Percentiles rank a stretch among this genome's conserved stretches.
Evolutionary conservation across 2,888 invertebrate genomes (phyloP).

Genomic region (Halictus quadricinctus): DNA sequence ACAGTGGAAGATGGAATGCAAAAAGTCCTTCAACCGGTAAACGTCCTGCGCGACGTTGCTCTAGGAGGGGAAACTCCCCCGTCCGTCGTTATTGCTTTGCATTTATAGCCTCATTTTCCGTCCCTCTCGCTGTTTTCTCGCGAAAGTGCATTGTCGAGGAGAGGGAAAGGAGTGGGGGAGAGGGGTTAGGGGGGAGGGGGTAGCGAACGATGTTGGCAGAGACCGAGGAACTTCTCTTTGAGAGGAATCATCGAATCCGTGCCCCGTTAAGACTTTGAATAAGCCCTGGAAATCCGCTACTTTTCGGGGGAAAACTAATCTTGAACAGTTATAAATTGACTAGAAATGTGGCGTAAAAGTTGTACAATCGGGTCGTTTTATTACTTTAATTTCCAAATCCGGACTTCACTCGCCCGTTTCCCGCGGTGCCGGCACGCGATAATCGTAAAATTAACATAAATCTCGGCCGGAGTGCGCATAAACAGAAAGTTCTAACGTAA

Average conservation of each 20-base stretch:
- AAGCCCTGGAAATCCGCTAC: neutral
- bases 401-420: neutral
- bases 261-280: neutral
- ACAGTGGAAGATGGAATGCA: conserved; percentile 57
- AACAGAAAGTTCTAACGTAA: conserved; percentile 13
- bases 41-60: conserved; percentile 34
- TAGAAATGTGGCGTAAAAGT: conserved; percentile 4
- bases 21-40: conserved; percentile 58
- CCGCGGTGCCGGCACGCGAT: neutral
- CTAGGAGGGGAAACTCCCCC: conserved; percentile 17
- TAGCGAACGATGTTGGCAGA: neutral
- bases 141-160: neutral
- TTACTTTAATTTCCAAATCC: conserved; percentile 3
- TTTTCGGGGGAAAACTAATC: neutral
- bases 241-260: conserved; percentile 17
- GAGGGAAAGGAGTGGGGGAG: neutral
- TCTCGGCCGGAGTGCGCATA: neutral
- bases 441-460: conserved; percentile 20
- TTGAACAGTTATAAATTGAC: neutral
- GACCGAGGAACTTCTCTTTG: conserved; percentile 6
- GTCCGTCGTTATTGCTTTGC: conserved; percentile 44
- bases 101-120: conserved; percentile 33
- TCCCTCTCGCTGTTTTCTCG: conserved; percentile 8
- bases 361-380: conserved; percentile 11
- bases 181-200: neutral